Base-by-base conservation (phyloP, 2,888 invertebrate species). In the Drepanosiphum platanoidis region DNA sequence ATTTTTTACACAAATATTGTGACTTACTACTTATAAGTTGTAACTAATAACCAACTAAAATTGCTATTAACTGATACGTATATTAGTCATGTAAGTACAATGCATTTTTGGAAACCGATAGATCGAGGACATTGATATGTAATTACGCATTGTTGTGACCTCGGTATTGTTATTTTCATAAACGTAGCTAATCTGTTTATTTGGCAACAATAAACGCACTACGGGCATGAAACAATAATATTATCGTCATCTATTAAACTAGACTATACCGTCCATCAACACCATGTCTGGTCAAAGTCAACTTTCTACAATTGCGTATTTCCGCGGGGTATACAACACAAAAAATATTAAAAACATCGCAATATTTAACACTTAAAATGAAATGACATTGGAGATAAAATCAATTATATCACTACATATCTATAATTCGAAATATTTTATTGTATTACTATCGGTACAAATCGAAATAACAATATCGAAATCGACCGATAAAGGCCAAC, bases 101-200 rank as follows among this genome's bases (percentile, higher is more conserved):
- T 22, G 52, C 46, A n/a, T 52, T 46, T 77, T 77, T 77, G 39
- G 36, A 77, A 77, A 64, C 13, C 39, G 30, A 64, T 34, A 39
- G 34, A 8, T 75, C n/a, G 58, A 30, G 39, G 77, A 77, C 39
- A 22, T n/a, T 42, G 46, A 72, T 42, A 18, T 7, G 15, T 52
- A 74, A 52, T 74, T 52, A 74, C 34, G n/a, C 15, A 34, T 72
- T 30, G 39, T 3, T 39, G 18, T 58, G 80, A 70, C 83, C 83
- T 83, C 83, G 74, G 27, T 32, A 18, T 74, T 74, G 64, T 74
- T 83, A 66, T 83, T 83, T 72, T 74, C 64, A 75, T 74, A 72
- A 52, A 58, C n/a, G 77, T 42, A 22, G 66, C 83, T 83, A 83
- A 83, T 83, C 46, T 83, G 74, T 83, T 75, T 74, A 83, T 83